Conservation (phyloP, 2,888 invertebrate genomes). For the Pelosia muscerda region DNA sequence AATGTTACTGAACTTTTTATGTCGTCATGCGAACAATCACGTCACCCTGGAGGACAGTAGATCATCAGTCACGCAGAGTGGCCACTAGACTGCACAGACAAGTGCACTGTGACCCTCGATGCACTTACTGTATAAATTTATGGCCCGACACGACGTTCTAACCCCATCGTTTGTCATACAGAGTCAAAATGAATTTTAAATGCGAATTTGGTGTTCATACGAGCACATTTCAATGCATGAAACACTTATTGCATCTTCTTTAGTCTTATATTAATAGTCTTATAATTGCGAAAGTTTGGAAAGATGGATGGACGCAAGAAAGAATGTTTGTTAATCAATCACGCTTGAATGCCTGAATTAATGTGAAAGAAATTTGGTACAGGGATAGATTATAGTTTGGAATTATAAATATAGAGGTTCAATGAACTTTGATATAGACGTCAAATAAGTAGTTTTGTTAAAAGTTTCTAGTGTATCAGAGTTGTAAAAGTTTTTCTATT, state of each 20-base stretch:
- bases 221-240: neutral
- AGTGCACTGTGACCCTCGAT: slow-evolving; percentile 68
- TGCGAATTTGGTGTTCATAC: slow-evolving; percentile 5
- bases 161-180: slow-evolving; percentile 69
- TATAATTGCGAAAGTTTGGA: neutral
- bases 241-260: neutral
- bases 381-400: neutral
- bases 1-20: slow-evolving; percentile 42
- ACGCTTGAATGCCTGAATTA: neutral
- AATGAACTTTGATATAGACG: neutral
- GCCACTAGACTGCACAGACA: slow-evolving; percentile 68
- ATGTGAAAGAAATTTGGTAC: neutral
- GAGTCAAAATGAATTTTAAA: slow-evolving; percentile 54
- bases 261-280: neutral
- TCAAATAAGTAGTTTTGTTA: neutral
- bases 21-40: slow-evolving; percentile 58
- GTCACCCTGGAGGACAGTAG: slow-evolving; percentile 59
- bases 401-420: too few species aligned
- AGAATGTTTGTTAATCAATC: neutral
- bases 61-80: slow-evolving; percentile 71
- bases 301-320: neutral
- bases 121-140: slow-evolving; percentile 73
- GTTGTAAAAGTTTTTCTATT: too few species aligned
- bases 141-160: slow-evolving; percentile 70
- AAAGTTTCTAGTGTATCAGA: too few species aligned